Conservation (phyloP, 2,888 invertebrate species). For the Drosophila rubida region DNA sequence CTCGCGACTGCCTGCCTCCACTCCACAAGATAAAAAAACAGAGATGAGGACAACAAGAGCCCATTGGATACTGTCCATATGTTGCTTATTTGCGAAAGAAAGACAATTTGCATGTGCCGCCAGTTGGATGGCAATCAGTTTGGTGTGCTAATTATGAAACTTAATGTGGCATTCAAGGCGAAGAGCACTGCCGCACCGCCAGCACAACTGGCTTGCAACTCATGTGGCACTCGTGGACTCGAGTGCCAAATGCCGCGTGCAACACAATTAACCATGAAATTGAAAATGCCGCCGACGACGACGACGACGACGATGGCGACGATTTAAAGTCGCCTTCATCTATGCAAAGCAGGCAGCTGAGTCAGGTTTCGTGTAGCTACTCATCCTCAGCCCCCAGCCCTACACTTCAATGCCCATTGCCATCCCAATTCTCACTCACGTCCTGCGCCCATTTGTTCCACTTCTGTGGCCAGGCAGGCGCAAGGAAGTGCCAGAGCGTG, state of each 20-base stretch:
- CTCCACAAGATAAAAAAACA: background rate
- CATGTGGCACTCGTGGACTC: constrained; percentile 38
- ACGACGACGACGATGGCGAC: constrained; percentile 30
- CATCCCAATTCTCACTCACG: constrained; percentile 45
- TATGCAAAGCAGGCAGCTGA: constrained; percentile 66
- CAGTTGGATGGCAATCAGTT: constrained; percentile 64
- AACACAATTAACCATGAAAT: constrained; percentile 82
- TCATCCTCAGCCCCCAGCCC: constrained; percentile 14
- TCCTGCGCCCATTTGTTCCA: constrained; percentile 77
- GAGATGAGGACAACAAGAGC: background rate
- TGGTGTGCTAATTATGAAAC: constrained; percentile 78
- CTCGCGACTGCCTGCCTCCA: background rate
- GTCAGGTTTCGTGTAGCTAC: constrained; percentile 36
- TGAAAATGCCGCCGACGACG: constrained; percentile 73
- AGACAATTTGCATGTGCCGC: constrained; percentile 61
- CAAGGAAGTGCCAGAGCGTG: constrained; percentile 79
- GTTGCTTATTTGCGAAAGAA: constrained; percentile 69
- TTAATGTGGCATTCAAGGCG: constrained; percentile 75
- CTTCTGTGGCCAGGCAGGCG: constrained; percentile 78
- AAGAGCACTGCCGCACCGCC: too few species aligned
- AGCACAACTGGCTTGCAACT: constrained; percentile 13
- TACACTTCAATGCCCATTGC: background rate
- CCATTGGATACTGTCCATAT: constrained; percentile 64
- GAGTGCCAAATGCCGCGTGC: constrained; percentile 76
- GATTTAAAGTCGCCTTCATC: constrained; percentile 55